These are phyloP conservation scores for Trachurus trachurus DNA, from an alignment of 2,797 vertebrate genomes.

Conservation along the genomic window DNA sequence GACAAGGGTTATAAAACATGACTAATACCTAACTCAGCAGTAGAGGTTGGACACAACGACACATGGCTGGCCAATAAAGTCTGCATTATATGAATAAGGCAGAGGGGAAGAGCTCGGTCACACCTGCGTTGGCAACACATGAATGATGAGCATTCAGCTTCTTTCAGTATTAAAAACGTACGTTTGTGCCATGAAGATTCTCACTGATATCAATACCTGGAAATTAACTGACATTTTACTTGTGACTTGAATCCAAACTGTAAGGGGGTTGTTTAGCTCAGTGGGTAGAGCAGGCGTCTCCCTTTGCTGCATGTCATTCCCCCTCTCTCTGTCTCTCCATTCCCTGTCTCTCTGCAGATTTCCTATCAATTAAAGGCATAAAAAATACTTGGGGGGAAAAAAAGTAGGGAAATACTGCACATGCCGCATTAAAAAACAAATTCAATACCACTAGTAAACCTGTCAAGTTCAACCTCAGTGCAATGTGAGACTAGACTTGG, in stretches of 20 bases:
- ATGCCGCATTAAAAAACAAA: not conserved
- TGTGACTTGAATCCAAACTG: not conserved
- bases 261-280: too few species aligned
- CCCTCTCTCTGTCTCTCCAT: too few species aligned
- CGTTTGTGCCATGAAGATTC: not conserved
- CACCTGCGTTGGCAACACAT: not conserved
- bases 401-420: not conserved
- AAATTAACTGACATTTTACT: not conserved
- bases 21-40: constrained; percentile 26
- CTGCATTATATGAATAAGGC: constrained; percentile 19
- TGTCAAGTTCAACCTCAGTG: constrained; percentile 10
- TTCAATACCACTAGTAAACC: not conserved
- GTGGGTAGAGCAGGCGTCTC: too few species aligned
- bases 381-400: too few species aligned
- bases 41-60: constrained; percentile 5
- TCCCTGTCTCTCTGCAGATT: too few species aligned
- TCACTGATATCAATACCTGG: not conserved
- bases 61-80: constrained; percentile 5
- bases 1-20: constrained; percentile 32
- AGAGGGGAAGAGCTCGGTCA: not conserved
- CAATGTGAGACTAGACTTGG: not conserved
- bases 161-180: not conserved
- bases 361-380: too few species aligned
- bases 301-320: too few species aligned
- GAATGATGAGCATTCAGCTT: not conserved